Conservation (phyloP, 2,797 vertebrate species). For the Antrozous pallidus region DNA sequence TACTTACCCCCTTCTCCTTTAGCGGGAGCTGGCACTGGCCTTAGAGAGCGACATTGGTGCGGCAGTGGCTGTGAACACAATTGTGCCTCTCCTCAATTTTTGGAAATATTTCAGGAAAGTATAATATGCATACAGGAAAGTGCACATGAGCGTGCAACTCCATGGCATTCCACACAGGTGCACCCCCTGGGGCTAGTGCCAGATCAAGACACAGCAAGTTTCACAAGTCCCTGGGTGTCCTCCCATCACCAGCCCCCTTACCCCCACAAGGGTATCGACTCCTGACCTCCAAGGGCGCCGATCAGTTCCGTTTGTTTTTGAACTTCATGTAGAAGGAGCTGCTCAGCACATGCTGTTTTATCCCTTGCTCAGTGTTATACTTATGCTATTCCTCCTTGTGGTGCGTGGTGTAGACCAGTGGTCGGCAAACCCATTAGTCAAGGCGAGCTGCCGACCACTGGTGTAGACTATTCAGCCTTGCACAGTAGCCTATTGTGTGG, state of each 20-base stretch:
- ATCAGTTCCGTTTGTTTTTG: neutral
- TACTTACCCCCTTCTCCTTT: neutral
- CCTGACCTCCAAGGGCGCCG: neutral
- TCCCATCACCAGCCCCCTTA: neutral
- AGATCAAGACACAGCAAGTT: neutral
- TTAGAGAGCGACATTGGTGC: neutral
- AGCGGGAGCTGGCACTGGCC: neutral
- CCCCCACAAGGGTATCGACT: neutral
- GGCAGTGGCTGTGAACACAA: neutral
- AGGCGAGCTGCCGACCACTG: too few relatives aligned
- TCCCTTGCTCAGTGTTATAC: rapidly evolving
- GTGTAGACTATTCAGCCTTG: rapidly evolving
- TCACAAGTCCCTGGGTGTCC: neutral
- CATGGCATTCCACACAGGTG: neutral
- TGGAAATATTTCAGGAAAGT: neutral
- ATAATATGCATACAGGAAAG: neutral
- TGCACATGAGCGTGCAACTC: rapidly evolving
- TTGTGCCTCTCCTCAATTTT: neutral
- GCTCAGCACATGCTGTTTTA: rapidly evolving
- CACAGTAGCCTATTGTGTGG: neutral
- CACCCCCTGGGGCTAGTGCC: rapidly evolving
- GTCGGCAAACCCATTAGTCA: too few relatives aligned
- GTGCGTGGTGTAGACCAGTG: neutral
- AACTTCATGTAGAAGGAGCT: neutral
- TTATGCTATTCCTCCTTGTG: neutral